Base-by-base conservation (phyloP, 2,113 vertebrate genomes). In the Oostethus manadensis region DNA sequence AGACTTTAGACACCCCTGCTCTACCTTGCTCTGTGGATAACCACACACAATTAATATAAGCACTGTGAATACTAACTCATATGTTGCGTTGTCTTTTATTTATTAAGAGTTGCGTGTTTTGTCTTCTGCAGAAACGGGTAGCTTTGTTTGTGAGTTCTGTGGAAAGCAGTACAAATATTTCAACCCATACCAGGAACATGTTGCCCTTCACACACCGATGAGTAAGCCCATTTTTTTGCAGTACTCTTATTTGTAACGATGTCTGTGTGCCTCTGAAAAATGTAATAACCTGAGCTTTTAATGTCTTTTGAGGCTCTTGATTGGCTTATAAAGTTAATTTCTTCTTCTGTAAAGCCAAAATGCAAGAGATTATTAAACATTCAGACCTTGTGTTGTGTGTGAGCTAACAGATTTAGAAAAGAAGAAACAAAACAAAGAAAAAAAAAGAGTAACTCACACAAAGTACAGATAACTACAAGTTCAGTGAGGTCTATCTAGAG, bases 161-260 rank as follows among this genome's bases (percentile, higher is more conserved):
- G 97, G 97, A 68, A 99, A 99, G 79, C 96, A 98, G 88, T 99
- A 99, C 89, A 99, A 99, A 78, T 99, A 99, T 85, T 99, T 98
- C 86, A 99, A 96, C 50, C 97, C 97, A 0, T 99, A 99, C 89
- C 97, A 99, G 84, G 97, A 99, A 71, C 97, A 99, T 0, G 97
- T 99, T 75, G 97, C 96, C 4, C 92, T 99, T 70, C 97, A 99
- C 1, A 92, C 94, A n/a, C 94, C 97, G n/a, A 90, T 96, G 84
- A 91, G 97, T 99, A 91, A 86, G 89, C 72, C 17, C 15, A 14
- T 23, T 26, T 58, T 2, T 43, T 43, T 0, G 5, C 62, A 47
- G 18, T 26, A 0, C 51, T 44, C 8, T 20, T 35, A 46, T 47
- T n/a, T 40, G 29, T 20, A 10, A 20, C 26, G 40, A 6, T 40